These are phyloP conservation scores for Hipposideros armiger DNA, from an alignment of 2,113 vertebrate species.

Conservation along the genomic window DNA sequence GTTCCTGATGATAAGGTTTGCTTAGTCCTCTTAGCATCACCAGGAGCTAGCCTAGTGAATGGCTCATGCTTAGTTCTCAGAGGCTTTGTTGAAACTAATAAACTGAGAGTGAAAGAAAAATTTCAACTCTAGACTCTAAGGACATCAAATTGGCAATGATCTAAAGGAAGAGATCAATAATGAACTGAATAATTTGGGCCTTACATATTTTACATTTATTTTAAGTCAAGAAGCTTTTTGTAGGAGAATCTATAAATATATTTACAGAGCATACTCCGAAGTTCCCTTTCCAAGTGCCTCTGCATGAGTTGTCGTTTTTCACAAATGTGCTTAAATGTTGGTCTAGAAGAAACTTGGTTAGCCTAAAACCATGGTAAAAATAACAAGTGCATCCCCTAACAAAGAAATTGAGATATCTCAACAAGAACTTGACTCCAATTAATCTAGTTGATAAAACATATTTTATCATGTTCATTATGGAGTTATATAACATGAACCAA, in stretches of 20 bases:
- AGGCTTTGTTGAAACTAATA: neutral
- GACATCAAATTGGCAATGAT: neutral
- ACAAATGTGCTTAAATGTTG: neutral
- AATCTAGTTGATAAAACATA: conserved; percentile 51
- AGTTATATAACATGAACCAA: conserved; percentile 34
- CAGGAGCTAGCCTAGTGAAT: neutral
- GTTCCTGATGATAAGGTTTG: neutral
- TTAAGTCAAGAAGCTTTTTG: neutral
- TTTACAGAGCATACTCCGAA: neutral
- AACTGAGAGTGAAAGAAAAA: conserved; percentile 17
- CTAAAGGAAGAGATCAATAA: neutral
- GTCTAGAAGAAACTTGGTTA: neutral
- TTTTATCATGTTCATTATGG: conserved; percentile 50
- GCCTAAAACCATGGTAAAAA: neutral
- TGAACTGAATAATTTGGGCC: neutral
- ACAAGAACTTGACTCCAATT: neutral
- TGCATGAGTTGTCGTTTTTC: neutral
- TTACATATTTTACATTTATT: neutral
- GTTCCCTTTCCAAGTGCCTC: neutral
- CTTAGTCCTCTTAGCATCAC: neutral
- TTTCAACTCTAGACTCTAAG: neutral
- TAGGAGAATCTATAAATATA: neutral
- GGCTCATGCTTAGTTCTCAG: neutral
- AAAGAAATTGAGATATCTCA: neutral
- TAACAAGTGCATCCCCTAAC: neutral